Evolutionary conservation across 2,797 vertebrate genomes (phyloP), one percentile per base, ranked within the genome.

Genomic region (Fistularia tabacaria): DNA sequence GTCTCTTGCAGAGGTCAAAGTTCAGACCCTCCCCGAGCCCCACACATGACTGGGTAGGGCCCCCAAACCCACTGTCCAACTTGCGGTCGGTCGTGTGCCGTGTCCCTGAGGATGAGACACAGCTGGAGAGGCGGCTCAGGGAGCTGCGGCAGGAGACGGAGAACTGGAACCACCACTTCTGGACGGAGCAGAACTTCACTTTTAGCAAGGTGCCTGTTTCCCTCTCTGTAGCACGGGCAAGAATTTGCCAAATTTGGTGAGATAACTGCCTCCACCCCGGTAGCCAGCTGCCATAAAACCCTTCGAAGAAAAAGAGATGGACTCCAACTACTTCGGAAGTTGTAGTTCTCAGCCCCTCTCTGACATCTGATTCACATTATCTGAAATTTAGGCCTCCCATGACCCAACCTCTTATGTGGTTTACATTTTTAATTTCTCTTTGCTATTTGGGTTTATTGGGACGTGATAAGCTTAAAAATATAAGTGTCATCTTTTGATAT

Each of bases 1-100:
- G 6, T 0, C 15, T 3, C 36, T 42, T 41, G 38, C 49, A 97
- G 94, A 85, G 68, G 12, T 79, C 72, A 36, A 48, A 60, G 10
- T 92, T 91, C 84, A 84, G 66, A 13, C 95, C 95, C 1, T 87
- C 90, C 0, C 51, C 89, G 1, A 80, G 87, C 52, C 88, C 94
- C n/a, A 80, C 64, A 3, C 78, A 84, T 0, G 96, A 99, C 80
- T 99, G 95, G 96, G 93, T 98, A 12, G 97, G 95, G 2, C 96
- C 96, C 3, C 94, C 96, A 0, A 91, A 98, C 83, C 85, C 71
- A 14, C 76, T 85, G 47, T 98, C 96, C 39, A 98, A 96, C 74
- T 88, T 98, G 42, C 88, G 95, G 1, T 94, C 94, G 0, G 48
- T 97, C 53, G 81, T 92, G 44, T 96, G 94, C 80, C 85, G 89